These are phyloP conservation scores for Caenorhabditis sulstoni DNA, from an alignment of 2,888 invertebrate species.

Conservation along the genomic window DNA sequence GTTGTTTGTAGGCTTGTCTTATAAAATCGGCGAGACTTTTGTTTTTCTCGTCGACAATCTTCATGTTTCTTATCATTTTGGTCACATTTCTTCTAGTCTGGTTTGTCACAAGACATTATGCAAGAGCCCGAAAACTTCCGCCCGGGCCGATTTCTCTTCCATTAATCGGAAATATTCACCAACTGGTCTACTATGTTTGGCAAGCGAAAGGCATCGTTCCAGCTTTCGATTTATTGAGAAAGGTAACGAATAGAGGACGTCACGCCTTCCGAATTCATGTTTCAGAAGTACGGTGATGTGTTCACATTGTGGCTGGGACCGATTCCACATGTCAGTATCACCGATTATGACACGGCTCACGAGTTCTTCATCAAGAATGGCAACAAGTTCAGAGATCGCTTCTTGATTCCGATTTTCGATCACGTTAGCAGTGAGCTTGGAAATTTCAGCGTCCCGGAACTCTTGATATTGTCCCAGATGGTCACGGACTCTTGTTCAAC, in stretches of 20 bases:
- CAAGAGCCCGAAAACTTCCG: slow-evolving; percentile 26
- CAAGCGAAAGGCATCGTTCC: slow-evolving; percentile 31
- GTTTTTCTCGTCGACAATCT: no score
- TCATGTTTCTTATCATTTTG: background rate
- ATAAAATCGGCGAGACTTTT: no score
- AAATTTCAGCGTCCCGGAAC: no score
- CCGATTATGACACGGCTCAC: slow-evolving; percentile 41
- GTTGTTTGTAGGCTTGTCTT: no score
- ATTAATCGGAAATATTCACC: slow-evolving; percentile 55
- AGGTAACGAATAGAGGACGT: no score
- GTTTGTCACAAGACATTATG: slow-evolving; percentile 12
- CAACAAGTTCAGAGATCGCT: slow-evolving; percentile 36
- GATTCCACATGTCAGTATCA: slow-evolving; percentile 43
- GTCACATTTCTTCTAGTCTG: background rate
- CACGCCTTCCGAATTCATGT: background rate
- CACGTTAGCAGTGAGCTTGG: slow-evolving; percentile 28
- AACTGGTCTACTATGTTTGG: slow-evolving; percentile 26
- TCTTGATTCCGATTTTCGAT: slow-evolving; percentile 13
- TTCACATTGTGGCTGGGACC: slow-evolving; percentile 60
- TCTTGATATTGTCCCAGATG: no score
- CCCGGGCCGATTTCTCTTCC: slow-evolving; percentile 56
- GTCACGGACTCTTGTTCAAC: slow-evolving; percentile 30
- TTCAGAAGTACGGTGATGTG: slow-evolving; percentile 43
- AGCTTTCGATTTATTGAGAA: slow-evolving; percentile 29
- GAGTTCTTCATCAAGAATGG: slow-evolving; percentile 56